A percentile compares a stretch with the other conserved stretches of the same genome.
These are phyloP conservation scores for Brachycybe producta DNA, from an alignment of 2,888 invertebrate species.

Conservation along the genomic window DNA sequence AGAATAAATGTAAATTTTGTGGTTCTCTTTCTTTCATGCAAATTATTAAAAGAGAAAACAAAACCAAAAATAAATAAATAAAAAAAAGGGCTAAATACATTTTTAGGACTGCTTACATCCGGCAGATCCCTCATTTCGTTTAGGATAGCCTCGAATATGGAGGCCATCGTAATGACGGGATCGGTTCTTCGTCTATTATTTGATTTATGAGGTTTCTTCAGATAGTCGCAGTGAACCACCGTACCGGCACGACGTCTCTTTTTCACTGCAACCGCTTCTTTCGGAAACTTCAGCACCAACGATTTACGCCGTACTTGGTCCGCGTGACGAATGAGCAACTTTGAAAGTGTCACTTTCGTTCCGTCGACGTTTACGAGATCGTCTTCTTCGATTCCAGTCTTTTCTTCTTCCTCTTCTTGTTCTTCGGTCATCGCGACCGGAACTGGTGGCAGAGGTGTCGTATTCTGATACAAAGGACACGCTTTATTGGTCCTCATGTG, in stretches of 20 bases:
- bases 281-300: constrained; percentile 61
- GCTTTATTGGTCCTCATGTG: constrained; percentile 89
- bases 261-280: constrained; percentile 46
- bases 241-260: constrained; percentile 51
- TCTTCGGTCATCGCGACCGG: constrained; percentile 64
- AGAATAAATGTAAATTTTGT: too few relatives aligned
- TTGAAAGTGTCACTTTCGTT: constrained; percentile 79
- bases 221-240: constrained; percentile 74
- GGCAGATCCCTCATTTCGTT: constrained; percentile 85
- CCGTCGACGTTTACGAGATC: constrained; percentile 87
- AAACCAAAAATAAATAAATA: too few relatives aligned
- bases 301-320: constrained; percentile 72
- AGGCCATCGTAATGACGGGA: constrained; percentile 76
- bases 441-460: constrained; percentile 41
- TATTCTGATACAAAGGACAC: constrained; percentile 81
- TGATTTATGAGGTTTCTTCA: constrained; percentile 64
- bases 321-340: constrained; percentile 71
- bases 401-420: constrained; percentile 61
- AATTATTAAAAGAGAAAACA: too few relatives aligned
- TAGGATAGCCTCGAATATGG: constrained; percentile 76
- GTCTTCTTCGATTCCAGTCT: constrained; percentile 58
- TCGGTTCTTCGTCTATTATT: constrained; percentile 87
- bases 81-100: too few relatives aligned
- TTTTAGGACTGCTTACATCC: constrained; percentile 46
- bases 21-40: too few relatives aligned